Conservation (phyloP, 2,113 vertebrate genomes). For the Burhinus bistriatus region DNA sequence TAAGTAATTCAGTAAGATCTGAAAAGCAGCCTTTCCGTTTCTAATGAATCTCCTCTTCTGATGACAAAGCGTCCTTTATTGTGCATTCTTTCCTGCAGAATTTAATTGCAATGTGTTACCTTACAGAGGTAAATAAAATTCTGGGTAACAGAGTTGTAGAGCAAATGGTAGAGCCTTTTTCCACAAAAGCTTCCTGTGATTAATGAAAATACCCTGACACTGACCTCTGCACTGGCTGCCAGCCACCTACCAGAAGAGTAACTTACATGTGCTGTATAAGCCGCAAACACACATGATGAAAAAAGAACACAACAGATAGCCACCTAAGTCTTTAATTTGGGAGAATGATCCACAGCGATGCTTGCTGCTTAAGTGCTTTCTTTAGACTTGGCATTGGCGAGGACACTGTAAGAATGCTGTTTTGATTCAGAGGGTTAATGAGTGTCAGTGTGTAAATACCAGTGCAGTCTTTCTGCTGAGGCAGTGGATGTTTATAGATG, state of each 20-base stretch:
- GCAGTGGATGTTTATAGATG: background rate
- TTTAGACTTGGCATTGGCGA: accelerated
- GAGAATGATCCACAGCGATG: background rate
- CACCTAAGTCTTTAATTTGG: background rate
- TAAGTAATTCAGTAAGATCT: background rate
- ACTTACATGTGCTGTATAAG: background rate
- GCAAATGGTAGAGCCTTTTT: background rate
- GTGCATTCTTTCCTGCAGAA: background rate
- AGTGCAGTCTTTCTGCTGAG: background rate
- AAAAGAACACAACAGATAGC: background rate
- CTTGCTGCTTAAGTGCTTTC: background rate
- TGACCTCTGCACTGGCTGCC: constrained; percentile 4
- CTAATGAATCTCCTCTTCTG: background rate
- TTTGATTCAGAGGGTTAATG: constrained; percentile 3
- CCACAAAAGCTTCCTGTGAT: background rate
- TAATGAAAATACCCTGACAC: background rate
- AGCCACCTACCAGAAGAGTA: background rate
- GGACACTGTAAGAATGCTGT: background rate
- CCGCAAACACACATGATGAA: background rate
- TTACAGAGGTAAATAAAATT: background rate
- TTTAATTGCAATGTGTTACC: background rate
- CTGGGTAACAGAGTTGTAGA: background rate
- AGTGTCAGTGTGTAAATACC: background rate
- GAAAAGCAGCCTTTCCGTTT: background rate
- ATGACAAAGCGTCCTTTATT: background rate